Conservation (phyloP, 2,888 invertebrate species). For the Meliscaeva auricollis region DNA sequence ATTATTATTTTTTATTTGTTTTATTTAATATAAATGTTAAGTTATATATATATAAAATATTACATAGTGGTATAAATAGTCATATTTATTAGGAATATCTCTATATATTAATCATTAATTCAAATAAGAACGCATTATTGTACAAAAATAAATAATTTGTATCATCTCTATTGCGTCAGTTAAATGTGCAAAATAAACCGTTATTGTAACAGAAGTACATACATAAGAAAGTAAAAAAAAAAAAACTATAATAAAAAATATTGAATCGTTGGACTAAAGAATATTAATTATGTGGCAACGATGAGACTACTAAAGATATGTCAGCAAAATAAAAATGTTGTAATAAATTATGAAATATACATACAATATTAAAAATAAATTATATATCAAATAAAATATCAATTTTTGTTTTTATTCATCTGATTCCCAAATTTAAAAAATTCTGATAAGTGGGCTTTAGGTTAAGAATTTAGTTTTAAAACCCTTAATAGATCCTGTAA, state of each 20-base stretch:
- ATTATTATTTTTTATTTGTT: constrained; percentile 7
- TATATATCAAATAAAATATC: constrained; percentile 54
- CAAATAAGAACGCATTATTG: constrained; percentile 27
- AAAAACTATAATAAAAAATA: constrained; percentile 2
- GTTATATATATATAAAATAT: constrained; percentile 17
- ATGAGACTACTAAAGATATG: constrained; percentile 61
- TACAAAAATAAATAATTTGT: constrained; percentile 27
- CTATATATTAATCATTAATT: constrained; percentile 57
- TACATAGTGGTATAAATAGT: constrained; percentile 70
- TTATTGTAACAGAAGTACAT: constrained; percentile 49
- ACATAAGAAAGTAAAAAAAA: not conserved
- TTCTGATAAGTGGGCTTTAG: too few relatives aligned
- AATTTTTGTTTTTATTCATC: not conserved
- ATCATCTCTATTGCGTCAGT: constrained; percentile 30
- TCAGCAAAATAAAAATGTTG: constrained; percentile 61
- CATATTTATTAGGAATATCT: constrained; percentile 73
- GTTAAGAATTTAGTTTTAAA: not conserved
- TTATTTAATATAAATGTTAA: constrained; percentile 41
- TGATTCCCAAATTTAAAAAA: too few relatives aligned
- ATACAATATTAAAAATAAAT: constrained; percentile 68
- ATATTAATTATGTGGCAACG: constrained; percentile 47
- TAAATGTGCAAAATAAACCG: constrained; percentile 42
- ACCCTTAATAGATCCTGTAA: too few relatives aligned
- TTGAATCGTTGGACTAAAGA: constrained; percentile 36
- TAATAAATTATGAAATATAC: constrained; percentile 72